Base-by-base conservation (phyloP, 2,888 invertebrate species). In the Orthosia gothica region DNA sequence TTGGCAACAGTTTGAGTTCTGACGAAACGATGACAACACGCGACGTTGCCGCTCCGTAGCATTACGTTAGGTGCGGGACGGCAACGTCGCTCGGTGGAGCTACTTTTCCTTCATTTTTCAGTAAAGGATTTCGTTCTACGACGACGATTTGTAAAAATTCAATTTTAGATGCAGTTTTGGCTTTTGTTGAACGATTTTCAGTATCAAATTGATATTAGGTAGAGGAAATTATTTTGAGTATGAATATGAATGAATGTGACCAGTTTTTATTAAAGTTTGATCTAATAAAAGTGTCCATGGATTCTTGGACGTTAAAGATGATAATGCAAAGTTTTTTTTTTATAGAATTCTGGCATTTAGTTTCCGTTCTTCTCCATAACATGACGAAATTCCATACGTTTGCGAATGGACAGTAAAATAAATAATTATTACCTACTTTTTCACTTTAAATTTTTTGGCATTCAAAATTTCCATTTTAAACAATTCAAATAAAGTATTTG, bases 101-200 rank as follows among this genome's bases (percentile, higher is more conserved):
- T 23, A 67, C 74, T 85, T 87, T 87, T 82, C 76, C 76, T 74
- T 54, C 15, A 76, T 70, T 85, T 87, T 86, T 87, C 86, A 87
- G 82, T 45, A 26, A 20, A 47, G 58, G 61, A 71, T 75, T 71
- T 69, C 18, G 59, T 7, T 49, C n/a, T n/a, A n/a, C 26, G 52
- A n/a, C 18, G 18, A 7, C 32, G n/a, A 49, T 23, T 47, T 54
- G 18, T 47, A 15, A 1, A 23, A 16, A 20, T 23, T 20, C 13
- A 3, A 18, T 58, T 52, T 18, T 50, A 9, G 55, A 45, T 58
- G 40, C 52, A 57, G 58, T 55, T 65, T 75, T 32, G 20, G n/a
- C 16, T 50, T 20, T 15, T 5, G 23, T 57, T 54, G 2, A 13
- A 23, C 49, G 11, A 70, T 18, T 16, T 69, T 26, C 20, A 40